Conservation (phyloP, 1,140 invertebrate genomes). For the Melitaea cinxia region DNA sequence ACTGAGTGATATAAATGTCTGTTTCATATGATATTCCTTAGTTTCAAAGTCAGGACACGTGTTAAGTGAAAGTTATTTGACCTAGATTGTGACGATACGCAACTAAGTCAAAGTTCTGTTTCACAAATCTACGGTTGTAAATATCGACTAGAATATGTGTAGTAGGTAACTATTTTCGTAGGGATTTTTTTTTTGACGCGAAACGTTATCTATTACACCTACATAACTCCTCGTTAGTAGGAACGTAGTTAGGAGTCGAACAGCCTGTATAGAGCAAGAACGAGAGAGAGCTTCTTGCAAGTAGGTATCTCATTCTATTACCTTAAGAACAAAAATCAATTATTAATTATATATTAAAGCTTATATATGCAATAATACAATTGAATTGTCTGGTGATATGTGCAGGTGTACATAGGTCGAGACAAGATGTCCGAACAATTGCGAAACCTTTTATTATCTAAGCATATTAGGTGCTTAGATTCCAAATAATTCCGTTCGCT, state of each 20-base stretch:
- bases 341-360: background rate
- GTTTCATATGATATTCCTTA: constrained; percentile 45
- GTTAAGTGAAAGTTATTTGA: constrained; percentile 54
- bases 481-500: constrained; percentile 76
- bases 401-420: constrained; percentile 11
- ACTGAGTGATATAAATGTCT: constrained; percentile 46
- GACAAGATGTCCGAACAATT: constrained; percentile 50
- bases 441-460: constrained; percentile 74
- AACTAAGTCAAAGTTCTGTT: constrained; percentile 30
- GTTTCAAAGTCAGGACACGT: constrained; percentile 61
- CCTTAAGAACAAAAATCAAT: background rate
- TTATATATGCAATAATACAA: background rate
- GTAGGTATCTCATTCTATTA: background rate
- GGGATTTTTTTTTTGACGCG: too few relatives aligned
- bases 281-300: too few relatives aligned
- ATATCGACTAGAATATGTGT: too few relatives aligned
- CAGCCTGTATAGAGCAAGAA: too few relatives aligned
- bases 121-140: background rate
- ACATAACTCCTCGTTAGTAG: too few relatives aligned
- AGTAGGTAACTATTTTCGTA: too few relatives aligned
- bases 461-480: constrained; percentile 74
- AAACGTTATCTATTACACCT: too few relatives aligned
- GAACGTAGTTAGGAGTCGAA: too few relatives aligned
- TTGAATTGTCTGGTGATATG: background rate
- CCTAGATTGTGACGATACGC: constrained; percentile 40